phyloP scores from a whole-genome alignment of 2,113 vertebrate genomes.

The Cochlearius cochlearius region DNA sequence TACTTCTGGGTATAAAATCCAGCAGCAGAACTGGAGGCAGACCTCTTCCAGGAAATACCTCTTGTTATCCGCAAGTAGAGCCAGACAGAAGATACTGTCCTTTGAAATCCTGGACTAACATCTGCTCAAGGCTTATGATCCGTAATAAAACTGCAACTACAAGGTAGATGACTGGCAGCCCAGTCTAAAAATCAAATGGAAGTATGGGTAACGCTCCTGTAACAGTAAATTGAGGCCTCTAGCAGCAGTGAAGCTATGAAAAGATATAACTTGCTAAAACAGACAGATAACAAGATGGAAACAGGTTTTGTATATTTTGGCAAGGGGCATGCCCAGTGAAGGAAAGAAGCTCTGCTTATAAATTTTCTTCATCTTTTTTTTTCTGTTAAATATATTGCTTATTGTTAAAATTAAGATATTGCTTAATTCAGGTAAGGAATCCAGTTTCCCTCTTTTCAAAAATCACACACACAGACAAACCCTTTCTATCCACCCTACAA shows the following conservation, averaged over 20 bases:
- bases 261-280: background rate
- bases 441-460: background rate
- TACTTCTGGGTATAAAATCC: background rate
- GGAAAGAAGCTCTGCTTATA: background rate
- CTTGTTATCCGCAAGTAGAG: background rate
- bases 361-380: background rate
- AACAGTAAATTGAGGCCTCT: background rate
- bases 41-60: background rate
- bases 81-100: background rate
- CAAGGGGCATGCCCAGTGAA: background rate
- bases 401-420: background rate
- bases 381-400: background rate
- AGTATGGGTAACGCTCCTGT: background rate
- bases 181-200: background rate
- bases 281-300: background rate
- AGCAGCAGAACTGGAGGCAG: background rate
- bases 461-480: background rate
- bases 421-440: background rate
- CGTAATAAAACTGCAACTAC: background rate
- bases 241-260: background rate
- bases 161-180: background rate
- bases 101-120: background rate
- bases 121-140: background rate
- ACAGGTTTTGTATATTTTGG: background rate
- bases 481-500: background rate